Evolutionary conservation across 2,888 invertebrate species (phyloP).

Genomic region (Tipula vernalis): DNA sequence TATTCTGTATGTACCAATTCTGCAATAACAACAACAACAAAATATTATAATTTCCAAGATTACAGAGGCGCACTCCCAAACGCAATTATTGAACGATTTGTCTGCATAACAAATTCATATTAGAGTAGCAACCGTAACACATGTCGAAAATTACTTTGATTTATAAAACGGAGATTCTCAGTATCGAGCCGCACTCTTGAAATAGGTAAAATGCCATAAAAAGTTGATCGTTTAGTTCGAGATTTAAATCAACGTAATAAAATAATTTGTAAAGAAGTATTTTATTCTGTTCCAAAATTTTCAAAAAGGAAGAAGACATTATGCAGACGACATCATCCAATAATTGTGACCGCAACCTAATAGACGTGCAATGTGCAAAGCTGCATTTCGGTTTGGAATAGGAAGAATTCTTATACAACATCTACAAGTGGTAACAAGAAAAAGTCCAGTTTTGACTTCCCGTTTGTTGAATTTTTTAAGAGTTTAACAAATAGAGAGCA

Average conservation of each 20-base stretch:
- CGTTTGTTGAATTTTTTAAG: neutral
- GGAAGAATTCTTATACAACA: too few species aligned
- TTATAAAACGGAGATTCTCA: neutral
- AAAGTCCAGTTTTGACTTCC: neutral
- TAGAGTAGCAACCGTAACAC: neutral
- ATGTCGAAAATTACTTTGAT: neutral
- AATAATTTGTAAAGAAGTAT: too few species aligned
- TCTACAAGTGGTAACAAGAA: neutral
- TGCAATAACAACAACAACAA: too few species aligned
- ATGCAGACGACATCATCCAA: neutral
- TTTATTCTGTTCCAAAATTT: neutral
- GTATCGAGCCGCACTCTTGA: too few species aligned
- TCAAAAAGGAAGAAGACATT: neutral
- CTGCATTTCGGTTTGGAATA: neutral
- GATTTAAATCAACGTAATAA: too few species aligned
- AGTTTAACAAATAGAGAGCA: neutral
- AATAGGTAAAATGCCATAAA: too few species aligned
- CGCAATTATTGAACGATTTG: too few species aligned
- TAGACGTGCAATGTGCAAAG: neutral
- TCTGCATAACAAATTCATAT: too few species aligned
- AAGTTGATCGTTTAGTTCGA: too few species aligned
- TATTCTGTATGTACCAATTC: too few species aligned
- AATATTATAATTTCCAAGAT: too few species aligned
- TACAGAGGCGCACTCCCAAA: too few species aligned
- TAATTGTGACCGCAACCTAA: neutral